Evolutionary conservation across 2,888 invertebrate genomes (phyloP), one percentile per base, ranked within the genome.

Genomic region (Unio pictorum): DNA sequence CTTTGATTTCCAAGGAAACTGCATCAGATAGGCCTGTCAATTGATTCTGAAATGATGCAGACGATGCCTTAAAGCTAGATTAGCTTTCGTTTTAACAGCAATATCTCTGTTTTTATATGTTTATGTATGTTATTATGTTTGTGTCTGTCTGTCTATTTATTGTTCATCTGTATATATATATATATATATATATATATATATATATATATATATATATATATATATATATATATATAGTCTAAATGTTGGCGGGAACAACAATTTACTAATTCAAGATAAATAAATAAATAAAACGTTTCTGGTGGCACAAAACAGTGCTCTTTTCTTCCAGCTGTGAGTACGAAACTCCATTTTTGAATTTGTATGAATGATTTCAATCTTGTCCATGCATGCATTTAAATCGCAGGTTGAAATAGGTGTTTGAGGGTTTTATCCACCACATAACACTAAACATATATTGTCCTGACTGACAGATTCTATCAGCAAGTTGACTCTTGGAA

Each of bases 271-370:
- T 23, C 77, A 64, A 67, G 61, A n/a, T 34, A 70, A 73, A 26
- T 79, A 60, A 20, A 23, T 23, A 23, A 23, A 23, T 23, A 23
- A 23, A 23, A 79, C 71, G 55, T 61, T 78, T 78, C 45, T 79
- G 68, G 3, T 75, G 64, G 57, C 76, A 78, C 17, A 78, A 68
- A 6, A 75, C 69, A 34, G 72, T 78, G 55, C 75, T 74, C 34
- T 65, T 68, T 55, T 68, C 60, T 66, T 58, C 58, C 20, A 67
- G 67, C 59, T 67, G 67, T 26, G 67, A 65, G 59, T 74, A 77
- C 0, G 74, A 71, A 28, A 72, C 64, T n/a, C 71, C 65, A 69
- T 73, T 57, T 78, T 78, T 57, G 76, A 61, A 30, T 4, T 5
- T 23, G 57, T 72, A 30, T 65, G 54, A 26, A 69, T 69, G 34